Conservation (phyloP, 2,113 vertebrate genomes). For the Gallinago paraguaiae region DNA sequence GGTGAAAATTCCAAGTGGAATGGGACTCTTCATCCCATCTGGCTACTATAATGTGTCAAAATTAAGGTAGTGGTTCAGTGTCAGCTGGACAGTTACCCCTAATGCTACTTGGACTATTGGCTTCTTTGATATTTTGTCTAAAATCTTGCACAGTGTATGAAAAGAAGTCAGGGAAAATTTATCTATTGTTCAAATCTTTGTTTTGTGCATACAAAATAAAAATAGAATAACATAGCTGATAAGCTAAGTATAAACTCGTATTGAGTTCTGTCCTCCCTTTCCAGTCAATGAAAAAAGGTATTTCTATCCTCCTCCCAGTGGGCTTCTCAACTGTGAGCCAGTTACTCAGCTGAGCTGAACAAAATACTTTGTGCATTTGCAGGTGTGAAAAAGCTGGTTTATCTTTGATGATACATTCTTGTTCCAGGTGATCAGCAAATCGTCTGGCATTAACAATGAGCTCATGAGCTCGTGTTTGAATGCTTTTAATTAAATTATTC, state of each 20-base stretch:
- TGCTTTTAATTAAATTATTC: conserved; percentile 2
- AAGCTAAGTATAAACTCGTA: not conserved
- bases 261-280: not conserved
- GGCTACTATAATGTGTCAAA: not conserved
- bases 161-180: not conserved
- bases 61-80: not conserved
- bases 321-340: not conserved
- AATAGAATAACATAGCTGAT: not conserved
- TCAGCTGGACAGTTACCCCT: not conserved
- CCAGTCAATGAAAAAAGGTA: not conserved
- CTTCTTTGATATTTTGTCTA: not conserved
- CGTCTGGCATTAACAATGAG: not conserved
- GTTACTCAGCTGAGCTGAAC: conserved; percentile 14
- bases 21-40: not conserved
- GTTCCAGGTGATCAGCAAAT: conserved; percentile 19
- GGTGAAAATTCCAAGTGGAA: not conserved
- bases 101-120: not conserved
- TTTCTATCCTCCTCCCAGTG: not conserved
- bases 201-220: not conserved
- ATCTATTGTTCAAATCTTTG: not conserved
- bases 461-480: not conserved
- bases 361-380: conserved; percentile 10
- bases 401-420: not conserved
- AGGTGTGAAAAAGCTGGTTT: conserved; percentile 36
- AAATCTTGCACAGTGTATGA: not conserved